phyloP scores from a whole-genome alignment of 2,113 vertebrate species.

The Mesoclemmys tuberculata region DNA sequence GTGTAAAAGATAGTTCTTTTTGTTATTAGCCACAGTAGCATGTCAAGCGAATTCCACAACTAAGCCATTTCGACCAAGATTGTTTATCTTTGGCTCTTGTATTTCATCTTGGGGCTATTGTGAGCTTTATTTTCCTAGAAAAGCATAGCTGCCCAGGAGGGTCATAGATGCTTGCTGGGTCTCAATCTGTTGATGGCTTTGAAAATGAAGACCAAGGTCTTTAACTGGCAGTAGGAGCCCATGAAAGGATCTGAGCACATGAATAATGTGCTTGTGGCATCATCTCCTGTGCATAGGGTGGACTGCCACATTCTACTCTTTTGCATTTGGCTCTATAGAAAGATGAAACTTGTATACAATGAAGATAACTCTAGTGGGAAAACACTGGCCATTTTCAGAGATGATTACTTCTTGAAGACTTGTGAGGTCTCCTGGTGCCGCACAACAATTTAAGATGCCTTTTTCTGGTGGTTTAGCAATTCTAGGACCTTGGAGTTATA shows the following conservation, averaged over 20 bases:
- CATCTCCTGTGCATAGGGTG: not conserved
- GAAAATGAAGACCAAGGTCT: not conserved
- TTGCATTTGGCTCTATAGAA: not conserved
- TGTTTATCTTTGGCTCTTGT: not conserved
- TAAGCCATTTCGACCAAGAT: not conserved
- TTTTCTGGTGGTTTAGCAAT: not conserved
- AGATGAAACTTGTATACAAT: not conserved
- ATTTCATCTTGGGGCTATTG: not conserved
- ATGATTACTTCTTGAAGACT: not conserved
- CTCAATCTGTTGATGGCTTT: conserved; percentile 5
- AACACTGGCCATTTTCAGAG: not conserved
- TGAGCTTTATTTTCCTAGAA: not conserved
- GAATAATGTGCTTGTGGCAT: not conserved
- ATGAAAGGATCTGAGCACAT: not conserved
- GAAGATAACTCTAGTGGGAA: not conserved
- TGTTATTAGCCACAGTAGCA: too few relatives aligned
- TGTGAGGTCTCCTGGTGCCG: not conserved
- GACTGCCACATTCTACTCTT: not conserved
- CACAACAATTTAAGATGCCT: not conserved
- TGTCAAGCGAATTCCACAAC: not conserved
- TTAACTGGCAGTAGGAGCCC: not conserved
- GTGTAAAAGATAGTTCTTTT: too few relatives aligned
- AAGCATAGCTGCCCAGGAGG: not conserved
- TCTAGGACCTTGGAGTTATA: not conserved
- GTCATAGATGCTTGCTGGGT: not conserved